Base-by-base conservation (phyloP, 2,113 vertebrate genomes). In the Xiphorhynchus elegans region DNA sequence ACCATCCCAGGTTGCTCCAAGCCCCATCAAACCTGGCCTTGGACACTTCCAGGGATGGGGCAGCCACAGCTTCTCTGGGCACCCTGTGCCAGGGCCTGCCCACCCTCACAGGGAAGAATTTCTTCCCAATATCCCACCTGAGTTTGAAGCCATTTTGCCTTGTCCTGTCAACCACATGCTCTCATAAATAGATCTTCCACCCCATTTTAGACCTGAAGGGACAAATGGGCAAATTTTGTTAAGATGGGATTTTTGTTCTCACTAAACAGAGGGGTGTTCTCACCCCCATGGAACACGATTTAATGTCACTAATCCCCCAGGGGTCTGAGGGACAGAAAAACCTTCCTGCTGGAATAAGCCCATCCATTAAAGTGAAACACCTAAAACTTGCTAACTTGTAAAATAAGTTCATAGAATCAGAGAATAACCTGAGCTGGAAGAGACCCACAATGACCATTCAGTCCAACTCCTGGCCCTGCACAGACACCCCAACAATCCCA, bases 281-380 rank as follows among this genome's bases (percentile, higher is more conserved):
- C 49, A 33, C n/a, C 16, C n/a, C 35, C 2, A 0, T 5, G 7
- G 49, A 64, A 47, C 1, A 0, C 0, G 4, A 28, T 49, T 37
- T 46, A 17, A 7, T 10, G 39, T 35, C 56, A 29, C 31, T n/a
- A 40, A 46, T 29, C 60, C 37, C 66, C 24, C 4, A 0, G 2
- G 26, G 33, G 56, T 10, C 17, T 0, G 1, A 29, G 67, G 42
- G 42, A 44, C 21, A 6, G 7, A 10, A 44, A 64, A 17, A 16
- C 8, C 40, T 35, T 46, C 29, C 40, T 26, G 24, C n/a, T 52
- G 31, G 77, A 46, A 63, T 42, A 23, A 89, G 75, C 17, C n/a
- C 39, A 28, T 6, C 52, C 42, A 26, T 19, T 52, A 10, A 40
- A 89, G 46, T 2, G 26, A 52, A 89, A 49, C 68, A 52, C 1